phyloP scores from a whole-genome alignment of 2,113 vertebrate species.

The Heloderma charlesbogerti region DNA sequence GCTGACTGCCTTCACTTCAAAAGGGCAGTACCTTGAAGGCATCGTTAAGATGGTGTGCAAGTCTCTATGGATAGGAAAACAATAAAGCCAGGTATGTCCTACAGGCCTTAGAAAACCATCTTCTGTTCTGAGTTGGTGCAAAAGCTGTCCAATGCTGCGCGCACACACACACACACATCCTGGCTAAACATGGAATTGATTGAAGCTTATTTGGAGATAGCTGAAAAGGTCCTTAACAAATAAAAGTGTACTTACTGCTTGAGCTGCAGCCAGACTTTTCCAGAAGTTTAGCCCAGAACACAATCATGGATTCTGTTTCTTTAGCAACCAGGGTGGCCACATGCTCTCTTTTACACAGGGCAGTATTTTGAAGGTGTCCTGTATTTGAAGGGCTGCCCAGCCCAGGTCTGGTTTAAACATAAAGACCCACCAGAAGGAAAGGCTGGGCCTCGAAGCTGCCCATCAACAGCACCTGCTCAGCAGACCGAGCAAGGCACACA shows the following conservation, averaged over 20 bases:
- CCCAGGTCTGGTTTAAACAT: too few species aligned
- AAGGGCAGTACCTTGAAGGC: not conserved
- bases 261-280: not conserved
- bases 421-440: too few species aligned
- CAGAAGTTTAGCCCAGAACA: not conserved
- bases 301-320: too few species aligned
- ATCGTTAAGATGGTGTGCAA: not conserved
- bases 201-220: not conserved
- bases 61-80: not conserved
- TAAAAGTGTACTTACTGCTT: not conserved
- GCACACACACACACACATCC: too few species aligned
- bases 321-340: too few species aligned
- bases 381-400: too few species aligned
- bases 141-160: not conserved
- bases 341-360: too few species aligned
- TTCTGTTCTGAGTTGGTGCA: not conserved
- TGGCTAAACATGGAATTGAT: not conserved
- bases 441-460: too few species aligned
- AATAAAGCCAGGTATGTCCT: not conserved
- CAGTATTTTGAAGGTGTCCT: too few species aligned
- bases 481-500: too few species aligned
- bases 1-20: not conserved
- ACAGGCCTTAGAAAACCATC: not conserved
- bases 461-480: too few species aligned
- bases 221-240: not conserved